Conservation (phyloP, 2,888 invertebrate species). For the Cacoxenus indagator region DNA sequence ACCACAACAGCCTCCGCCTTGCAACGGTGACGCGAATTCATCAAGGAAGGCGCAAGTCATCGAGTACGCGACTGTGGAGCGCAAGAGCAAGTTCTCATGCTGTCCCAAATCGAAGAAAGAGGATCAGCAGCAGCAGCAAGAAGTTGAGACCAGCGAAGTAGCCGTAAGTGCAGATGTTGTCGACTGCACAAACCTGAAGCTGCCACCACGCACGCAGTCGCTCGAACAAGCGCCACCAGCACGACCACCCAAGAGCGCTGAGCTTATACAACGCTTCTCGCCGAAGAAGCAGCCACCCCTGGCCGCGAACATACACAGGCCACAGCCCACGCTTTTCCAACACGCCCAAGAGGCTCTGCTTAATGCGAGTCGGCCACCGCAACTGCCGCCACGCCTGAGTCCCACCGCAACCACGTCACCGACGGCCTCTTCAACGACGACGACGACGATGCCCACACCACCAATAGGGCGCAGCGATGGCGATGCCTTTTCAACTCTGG, state of each 20-base stretch:
- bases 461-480: slow-evolving; percentile 18
- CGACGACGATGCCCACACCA: slow-evolving; percentile 5
- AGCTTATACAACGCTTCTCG: slow-evolving; percentile 67
- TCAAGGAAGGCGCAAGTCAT: slow-evolving; percentile 73
- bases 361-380: slow-evolving; percentile 53
- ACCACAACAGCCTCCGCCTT: slow-evolving; percentile 11
- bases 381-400: slow-evolving; percentile 62
- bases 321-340: slow-evolving; percentile 16
- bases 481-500: slow-evolving; percentile 34
- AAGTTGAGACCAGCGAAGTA: neutral
- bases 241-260: slow-evolving; percentile 77
- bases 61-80: slow-evolving; percentile 81
- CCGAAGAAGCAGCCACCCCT: slow-evolving; percentile 61
- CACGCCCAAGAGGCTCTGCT: neutral
- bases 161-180: neutral
- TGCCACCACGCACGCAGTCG: slow-evolving; percentile 76
- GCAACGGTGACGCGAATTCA: neutral
- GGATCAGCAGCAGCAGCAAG: neutral
- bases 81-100: slow-evolving; percentile 81
- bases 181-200: slow-evolving; percentile 68
- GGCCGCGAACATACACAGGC: slow-evolving; percentile 31
- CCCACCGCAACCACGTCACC: slow-evolving; percentile 41
- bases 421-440: slow-evolving; percentile 36
- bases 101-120: slow-evolving; percentile 76
- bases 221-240: slow-evolving; percentile 76